Base-by-base conservation (phyloP, 2,113 vertebrate genomes). In the Stegostoma tigrinum region DNA sequence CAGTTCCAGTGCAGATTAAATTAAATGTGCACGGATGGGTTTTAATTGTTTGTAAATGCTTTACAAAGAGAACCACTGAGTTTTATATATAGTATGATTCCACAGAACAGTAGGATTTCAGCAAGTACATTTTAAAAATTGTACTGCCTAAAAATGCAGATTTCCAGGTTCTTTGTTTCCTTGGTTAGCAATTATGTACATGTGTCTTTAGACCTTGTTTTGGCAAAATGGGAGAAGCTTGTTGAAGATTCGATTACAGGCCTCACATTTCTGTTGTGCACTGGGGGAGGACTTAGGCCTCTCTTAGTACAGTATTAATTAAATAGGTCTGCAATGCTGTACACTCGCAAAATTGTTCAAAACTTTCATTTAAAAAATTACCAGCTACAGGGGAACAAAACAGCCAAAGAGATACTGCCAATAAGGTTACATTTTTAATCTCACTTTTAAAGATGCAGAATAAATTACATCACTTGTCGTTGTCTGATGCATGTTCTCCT, bases 1-100 rank as follows among this genome's bases (percentile, higher is more conserved):
- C 89, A 95, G 68, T 34, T 95, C 42, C 94, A 95, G 67, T 72
- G 48, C 67, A 95, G 94, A 95, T 75, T 95, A 95, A 95, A 95
- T 95, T 95, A 95, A 95, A 95, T 48, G 68, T 72, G 94, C 94
- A 95, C 68, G 68, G 45, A 95, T 95, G 38, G 64, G 61, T 93
- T 93, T 93, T 93, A 93, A 72, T 95, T 95, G 68, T 95, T 95
- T 95, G 27, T 95, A 95, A 95, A 72, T 95, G 94, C 94, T 95
- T 95, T 95, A 72, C 94, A 95, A 95, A 95, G 68, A 52, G 67
- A 95, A 72, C 94, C 42, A 95, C 94, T 95, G 67, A 72, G 94
- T 95, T 95, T 95, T 30, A 95, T 72, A 95, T 75, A 52, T 95
- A 95, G 68, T 72, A 72, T 30, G 66, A 95, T 95, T 95, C 45